Base-by-base conservation (phyloP, 2,113 vertebrate species). In the Prunella fulvescens region DNA sequence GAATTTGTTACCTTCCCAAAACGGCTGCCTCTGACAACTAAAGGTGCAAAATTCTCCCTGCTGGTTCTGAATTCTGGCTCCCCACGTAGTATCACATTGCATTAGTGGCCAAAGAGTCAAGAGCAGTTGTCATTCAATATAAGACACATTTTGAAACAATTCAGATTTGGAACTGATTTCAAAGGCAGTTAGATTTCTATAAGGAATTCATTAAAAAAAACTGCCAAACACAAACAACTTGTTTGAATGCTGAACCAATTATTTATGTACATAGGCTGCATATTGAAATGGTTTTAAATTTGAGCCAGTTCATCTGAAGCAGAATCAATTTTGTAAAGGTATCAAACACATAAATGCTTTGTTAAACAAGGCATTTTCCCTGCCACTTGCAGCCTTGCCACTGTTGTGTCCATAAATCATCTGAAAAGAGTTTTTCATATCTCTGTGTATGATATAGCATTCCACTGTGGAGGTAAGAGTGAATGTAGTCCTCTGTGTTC, bases 131-230 rank as follows among this genome's bases (percentile, higher is more conserved):
- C 92, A 47, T 96, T 96, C 88, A 88, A 62, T 88, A 39, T 65
- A 80, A 95, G 89, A 81, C 84, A 95, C 94, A 96, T 96, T 97
- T 95, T 97, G 96, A 97, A 98, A 93, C 95, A 96, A 96, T 97
- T 97, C 91, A 92, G 74, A 62, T 92, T 96, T 97, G 96, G 96
- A 96, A 94, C 64, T 66, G 14, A 95, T 97, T 97, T 96, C 95
- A 95, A 88, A 97, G 91, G 81, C 50, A 45, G 90, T 95, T 95
- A 79, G 57, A 87, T 80, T 88, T 95, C 90, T 95, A 48, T 77
- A 96, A 97, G 91, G 95, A 96, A 95, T 81, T 96, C 14, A 77
- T 97, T 95, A 67, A 86, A 81, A 88, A 92, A 92, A 88, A 5
- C 47, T 47, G 42, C 62, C 62, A 50, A 70, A 90, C 70, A 87